These are phyloP conservation scores for Montipora capricornis DNA, from an alignment of 64 coral and sea anemone genomes.

Conservation along the genomic window DNA sequence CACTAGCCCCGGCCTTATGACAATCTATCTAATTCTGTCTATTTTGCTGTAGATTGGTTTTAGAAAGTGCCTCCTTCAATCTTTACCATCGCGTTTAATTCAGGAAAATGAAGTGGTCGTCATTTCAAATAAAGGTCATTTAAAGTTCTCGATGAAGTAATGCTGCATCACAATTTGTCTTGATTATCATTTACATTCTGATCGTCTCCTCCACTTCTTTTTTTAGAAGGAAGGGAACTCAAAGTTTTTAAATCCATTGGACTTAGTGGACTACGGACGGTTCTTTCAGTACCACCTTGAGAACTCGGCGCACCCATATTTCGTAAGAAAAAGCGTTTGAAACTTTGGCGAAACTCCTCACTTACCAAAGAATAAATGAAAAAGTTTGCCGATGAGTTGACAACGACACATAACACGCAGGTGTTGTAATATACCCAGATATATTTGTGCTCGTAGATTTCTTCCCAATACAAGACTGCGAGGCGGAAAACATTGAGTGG, in stretches of 20 bases:
- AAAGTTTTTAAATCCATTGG: neutral
- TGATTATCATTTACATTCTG: neutral
- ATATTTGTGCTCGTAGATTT: conserved; percentile 30
- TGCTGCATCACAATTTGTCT: too few relatives aligned
- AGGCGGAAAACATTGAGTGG: conserved; percentile 84
- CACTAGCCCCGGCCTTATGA: too few relatives aligned
- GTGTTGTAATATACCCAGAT: conserved; percentile 72
- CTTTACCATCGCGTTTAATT: too few relatives aligned
- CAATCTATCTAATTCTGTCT: too few relatives aligned
- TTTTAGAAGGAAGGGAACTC: too few relatives aligned
- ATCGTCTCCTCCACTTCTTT: too few relatives aligned
- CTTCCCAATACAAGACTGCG: conserved; percentile 41
- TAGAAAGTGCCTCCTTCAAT: too few relatives aligned
- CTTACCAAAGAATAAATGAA: conserved; percentile 83
- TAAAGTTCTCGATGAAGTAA: too few relatives aligned
- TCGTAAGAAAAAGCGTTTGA: conserved; percentile 13
- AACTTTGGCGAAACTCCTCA: conserved; percentile 66
- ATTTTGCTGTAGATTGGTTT: too few relatives aligned
- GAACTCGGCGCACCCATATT: neutral
- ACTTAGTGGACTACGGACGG: neutral
- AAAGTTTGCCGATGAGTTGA: conserved; percentile 78
- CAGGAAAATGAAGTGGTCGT: too few relatives aligned
- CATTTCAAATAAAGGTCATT: too few relatives aligned
- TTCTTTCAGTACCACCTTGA: conserved; percentile 10
- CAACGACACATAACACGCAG: conserved; percentile 54